These are phyloP conservation scores for Anniella stebbinsi DNA, from an alignment of 2,797 vertebrate species.

Conservation along the genomic window DNA sequence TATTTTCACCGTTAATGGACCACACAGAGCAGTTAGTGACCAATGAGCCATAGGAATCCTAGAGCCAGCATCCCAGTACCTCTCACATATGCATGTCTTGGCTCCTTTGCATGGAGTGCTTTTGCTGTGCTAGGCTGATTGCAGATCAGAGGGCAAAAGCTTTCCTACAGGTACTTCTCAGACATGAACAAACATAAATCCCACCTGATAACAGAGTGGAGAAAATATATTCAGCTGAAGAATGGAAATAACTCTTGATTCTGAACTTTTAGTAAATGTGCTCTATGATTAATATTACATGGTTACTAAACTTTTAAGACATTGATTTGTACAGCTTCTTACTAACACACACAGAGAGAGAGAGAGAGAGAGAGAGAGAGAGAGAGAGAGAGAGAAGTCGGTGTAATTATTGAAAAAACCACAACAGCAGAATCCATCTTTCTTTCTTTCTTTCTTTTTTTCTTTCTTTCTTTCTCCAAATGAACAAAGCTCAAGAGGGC, in stretches of 20 bases:
- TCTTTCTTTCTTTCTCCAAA: no score
- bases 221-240: background rate
- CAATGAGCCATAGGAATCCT: constrained; percentile 17
- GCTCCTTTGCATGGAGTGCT: constrained; percentile 19
- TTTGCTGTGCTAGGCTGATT: constrained; percentile 17
- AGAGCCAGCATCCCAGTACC: background rate
- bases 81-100: constrained; percentile 30
- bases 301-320: background rate
- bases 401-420: background rate
- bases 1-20: constrained; percentile 53
- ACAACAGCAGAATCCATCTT: background rate
- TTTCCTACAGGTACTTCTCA: background rate
- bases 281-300: background rate
- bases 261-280: background rate
- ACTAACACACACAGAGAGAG: background rate
- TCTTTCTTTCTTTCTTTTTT: no score
- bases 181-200: background rate
- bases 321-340: background rate
- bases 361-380: no score
- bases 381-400: no score
- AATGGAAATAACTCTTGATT: background rate
- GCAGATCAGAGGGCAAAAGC: constrained; percentile 10
- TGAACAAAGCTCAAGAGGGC: background rate
- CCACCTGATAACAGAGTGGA: background rate
- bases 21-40: constrained; percentile 32